These are phyloP conservation scores for Euthynnus affinis DNA, from an alignment of 2,797 vertebrate species.

Conservation along the genomic window DNA sequence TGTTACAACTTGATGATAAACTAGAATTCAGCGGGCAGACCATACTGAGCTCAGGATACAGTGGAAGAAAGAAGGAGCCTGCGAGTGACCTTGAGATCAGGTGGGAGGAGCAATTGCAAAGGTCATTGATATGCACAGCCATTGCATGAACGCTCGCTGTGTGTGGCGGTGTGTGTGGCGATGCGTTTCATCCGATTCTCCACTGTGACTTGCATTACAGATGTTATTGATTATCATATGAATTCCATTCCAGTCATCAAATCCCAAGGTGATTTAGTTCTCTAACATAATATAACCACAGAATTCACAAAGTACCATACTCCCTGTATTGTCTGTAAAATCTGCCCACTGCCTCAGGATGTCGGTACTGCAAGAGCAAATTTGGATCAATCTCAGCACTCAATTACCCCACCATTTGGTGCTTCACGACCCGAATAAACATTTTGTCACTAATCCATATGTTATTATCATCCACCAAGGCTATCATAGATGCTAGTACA, in stretches of 20 bases:
- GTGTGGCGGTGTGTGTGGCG: slow-evolving; percentile 44
- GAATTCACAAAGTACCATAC: slow-evolving; percentile 33
- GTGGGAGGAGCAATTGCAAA: slow-evolving; percentile 59
- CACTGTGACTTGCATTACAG: slow-evolving; percentile 57
- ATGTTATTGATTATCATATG: slow-evolving; percentile 70
- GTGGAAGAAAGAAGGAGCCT: slow-evolving; percentile 57
- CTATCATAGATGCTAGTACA: slow-evolving; percentile 54
- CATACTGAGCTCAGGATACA: slow-evolving; percentile 34
- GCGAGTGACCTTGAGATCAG: slow-evolving; percentile 76
- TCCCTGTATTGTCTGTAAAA: slow-evolving; percentile 53
- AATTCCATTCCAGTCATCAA: slow-evolving; percentile 56
- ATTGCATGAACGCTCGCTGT: slow-evolving; percentile 45
- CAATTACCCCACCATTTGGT: slow-evolving; percentile 77
- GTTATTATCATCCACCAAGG: slow-evolving; percentile 71
- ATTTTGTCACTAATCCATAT: slow-evolving; percentile 81
- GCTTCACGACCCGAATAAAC: slow-evolving; percentile 75
- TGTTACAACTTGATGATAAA: slow-evolving; percentile 43
- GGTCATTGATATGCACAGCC: slow-evolving; percentile 77
- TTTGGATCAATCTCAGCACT: slow-evolving; percentile 79
- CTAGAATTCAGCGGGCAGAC: slow-evolving; percentile 35
- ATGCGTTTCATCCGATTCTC: slow-evolving; percentile 59
- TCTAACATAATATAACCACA: slow-evolving; percentile 52
- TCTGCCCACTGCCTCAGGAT: slow-evolving; percentile 66
- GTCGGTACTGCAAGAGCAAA: slow-evolving; percentile 57
- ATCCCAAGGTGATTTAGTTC: slow-evolving; percentile 47